Base-by-base conservation (phyloP, 2,797 vertebrate species). In the Meriones psammophilus region DNA sequence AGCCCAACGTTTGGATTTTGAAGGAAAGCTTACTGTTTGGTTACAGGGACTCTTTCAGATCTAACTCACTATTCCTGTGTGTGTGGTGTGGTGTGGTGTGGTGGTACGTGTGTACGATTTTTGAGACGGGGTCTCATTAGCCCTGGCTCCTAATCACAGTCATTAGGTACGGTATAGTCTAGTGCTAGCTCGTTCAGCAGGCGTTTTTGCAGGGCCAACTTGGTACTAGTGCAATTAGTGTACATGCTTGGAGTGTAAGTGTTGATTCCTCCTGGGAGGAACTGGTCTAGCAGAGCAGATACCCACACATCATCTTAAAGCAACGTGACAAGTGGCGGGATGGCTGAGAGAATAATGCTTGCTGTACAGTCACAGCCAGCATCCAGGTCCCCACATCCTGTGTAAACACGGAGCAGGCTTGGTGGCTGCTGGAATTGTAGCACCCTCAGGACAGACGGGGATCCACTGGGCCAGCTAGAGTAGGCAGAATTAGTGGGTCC, bases 301-400 rank as follows among this genome's bases (percentile, higher is more conserved):
- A 84, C 22, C 36, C 89, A 92, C 71, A 87, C 46, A 85, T 73
- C 92, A 87, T 94, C 93, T 93, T 50, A 87, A 80, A 89, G 76
- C 83, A 46, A 1, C 73, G 26, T 74, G 69, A 39, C n/a, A 69
- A 36, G 33, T 71, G 81, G 17, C 81, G 33, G 8, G 33, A 56
- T 86, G 46, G 14, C 68, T 39, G 36, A 71, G 50, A 71, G 84
- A 18, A 71, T 3, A 71, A 46, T 36, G 66, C 66, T 86, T 86
- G 66, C 20, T 71, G 66, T 17, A 17, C 84, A 71, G 5, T 36
- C 46, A 26, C 33, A 56, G 28, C 84, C 30, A 54, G 83, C 68
- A 66, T 54, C 50, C 9, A 86, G 28, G 68, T n/a, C 46, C 83
- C 42, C 64, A 86, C 13, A 86, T 54, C 66, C 50, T 71, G 10